phyloP scores from a whole-genome alignment of 2,113 vertebrate species.

The Phaethornis superciliosus region DNA sequence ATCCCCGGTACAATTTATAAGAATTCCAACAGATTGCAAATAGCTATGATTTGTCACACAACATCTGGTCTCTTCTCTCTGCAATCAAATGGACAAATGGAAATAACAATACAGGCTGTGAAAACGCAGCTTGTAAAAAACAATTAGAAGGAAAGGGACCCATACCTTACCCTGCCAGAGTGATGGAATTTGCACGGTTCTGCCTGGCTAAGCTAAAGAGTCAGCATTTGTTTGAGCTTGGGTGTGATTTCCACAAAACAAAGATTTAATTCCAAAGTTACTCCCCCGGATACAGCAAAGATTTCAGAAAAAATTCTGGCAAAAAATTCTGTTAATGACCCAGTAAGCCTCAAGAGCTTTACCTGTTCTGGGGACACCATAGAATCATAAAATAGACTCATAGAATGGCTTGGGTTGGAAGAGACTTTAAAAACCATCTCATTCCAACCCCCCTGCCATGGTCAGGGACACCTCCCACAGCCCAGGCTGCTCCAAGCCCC shows the following conservation, averaged over 20 bases:
- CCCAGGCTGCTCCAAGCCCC: no score
- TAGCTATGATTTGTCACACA: slow-evolving; percentile 67
- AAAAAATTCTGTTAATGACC: neutral
- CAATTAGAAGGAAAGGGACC: slow-evolving; percentile 42
- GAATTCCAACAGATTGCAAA: slow-evolving; percentile 72
- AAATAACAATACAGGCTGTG: slow-evolving; percentile 56
- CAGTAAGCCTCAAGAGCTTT: neutral
- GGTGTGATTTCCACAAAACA: neutral
- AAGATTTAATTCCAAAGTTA: neutral
- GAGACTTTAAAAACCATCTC: no score
- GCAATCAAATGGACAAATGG: slow-evolving; percentile 66
- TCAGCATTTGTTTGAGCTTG: neutral
- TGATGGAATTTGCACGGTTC: slow-evolving; percentile 27
- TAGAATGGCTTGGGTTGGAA: no score
- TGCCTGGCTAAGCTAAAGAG: neutral
- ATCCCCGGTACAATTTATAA: slow-evolving; percentile 32
- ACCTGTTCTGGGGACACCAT: neutral
- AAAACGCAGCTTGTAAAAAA: slow-evolving; percentile 52
- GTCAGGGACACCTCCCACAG: no score
- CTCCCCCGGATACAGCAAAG: neutral
- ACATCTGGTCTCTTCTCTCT: slow-evolving; percentile 60
- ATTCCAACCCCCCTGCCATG: no score
- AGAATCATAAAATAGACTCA: no score
- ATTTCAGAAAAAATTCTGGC: neutral
- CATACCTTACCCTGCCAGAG: slow-evolving; percentile 35